A percentile compares a stretch with the other conserved stretches of the same genome.
Conservation (phyloP, 2,797 vertebrate genomes). For the Ceyx erithaca region DNA sequence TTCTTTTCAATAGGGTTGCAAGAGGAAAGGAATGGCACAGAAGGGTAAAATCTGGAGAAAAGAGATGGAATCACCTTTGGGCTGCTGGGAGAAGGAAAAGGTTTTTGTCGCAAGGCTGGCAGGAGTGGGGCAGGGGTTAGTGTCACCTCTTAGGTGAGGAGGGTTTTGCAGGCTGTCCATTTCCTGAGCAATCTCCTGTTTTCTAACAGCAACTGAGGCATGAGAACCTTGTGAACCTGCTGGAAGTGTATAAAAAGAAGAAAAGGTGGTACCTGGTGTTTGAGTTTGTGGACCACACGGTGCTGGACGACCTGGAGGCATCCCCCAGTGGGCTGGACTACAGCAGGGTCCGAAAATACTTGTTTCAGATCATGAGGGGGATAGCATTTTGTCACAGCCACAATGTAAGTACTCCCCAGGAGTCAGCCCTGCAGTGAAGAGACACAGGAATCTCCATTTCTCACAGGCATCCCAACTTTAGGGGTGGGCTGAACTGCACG, state of each 20-base stretch:
- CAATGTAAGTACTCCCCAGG: conserved; percentile 79
- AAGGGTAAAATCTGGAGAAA: neutral
- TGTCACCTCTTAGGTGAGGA: neutral
- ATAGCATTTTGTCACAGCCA: conserved; percentile 90
- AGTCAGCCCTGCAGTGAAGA: neutral
- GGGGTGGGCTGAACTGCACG: neutral
- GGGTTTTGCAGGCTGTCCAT: neutral
- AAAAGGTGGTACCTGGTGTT: conserved; percentile 92
- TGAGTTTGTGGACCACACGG: conserved; percentile 90
- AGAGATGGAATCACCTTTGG: neutral
- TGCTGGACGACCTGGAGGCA: conserved; percentile 89
- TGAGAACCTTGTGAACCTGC: conserved; percentile 90
- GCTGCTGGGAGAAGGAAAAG: neutral
- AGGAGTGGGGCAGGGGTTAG: neutral
- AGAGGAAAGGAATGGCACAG: neutral
- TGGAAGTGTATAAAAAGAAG: conserved; percentile 89
- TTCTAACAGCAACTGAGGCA: conserved; percentile 88
- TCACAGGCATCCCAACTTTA: neutral
- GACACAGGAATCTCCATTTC: fast-evolving
- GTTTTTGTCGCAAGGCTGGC: neutral
- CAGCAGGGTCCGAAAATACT: conserved; percentile 78
- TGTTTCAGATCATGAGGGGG: conserved; percentile 89
- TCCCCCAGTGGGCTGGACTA: conserved; percentile 83
- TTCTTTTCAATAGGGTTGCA: neutral
- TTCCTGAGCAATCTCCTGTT: conserved; percentile 10